Evolutionary conservation across 2,888 invertebrate genomes (phyloP), one percentile per base, ranked within the genome.

Genomic region (Junonia oenone): DNA sequence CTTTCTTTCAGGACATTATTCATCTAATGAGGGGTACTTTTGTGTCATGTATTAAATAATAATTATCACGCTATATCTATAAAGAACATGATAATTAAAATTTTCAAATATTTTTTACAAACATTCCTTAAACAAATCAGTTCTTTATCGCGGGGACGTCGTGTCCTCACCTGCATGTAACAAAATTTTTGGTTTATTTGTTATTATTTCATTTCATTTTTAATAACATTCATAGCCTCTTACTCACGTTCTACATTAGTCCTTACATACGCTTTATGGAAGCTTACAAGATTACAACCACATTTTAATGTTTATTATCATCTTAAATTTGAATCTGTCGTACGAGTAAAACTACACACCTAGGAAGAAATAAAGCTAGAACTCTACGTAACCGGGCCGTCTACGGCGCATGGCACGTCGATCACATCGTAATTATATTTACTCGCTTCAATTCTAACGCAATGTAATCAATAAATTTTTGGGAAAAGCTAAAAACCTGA

Each of bases 191-290:
- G 68, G 66, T 66, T 57, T 37, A 59, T 58, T 51, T 59, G 57
- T 61, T 59, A 58, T 55, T 51, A 22, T 33, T 33, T 33, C 62
- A 64, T 43, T 61, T 55, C 58, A 62, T 61, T 57, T 59, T 65
- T 58, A 68, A 67, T 59, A 69, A 67, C 62, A 58, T 63, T 69
- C 67, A 73, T 75, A 75, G 75, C 75, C 75, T 76, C 76, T 72
- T 65, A 59, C 66, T 71, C 69, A 72, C 55, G 63, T 55, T 62
- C 66, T 71, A 70, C 56, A 54, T 55, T 51, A 45, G 50, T 54
- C 33, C 40, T 43, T 49, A 26, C 6, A 37, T 38, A 50, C 31
- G 59, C 35, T 50, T 48, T 58, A 58, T 56, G 56, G 56, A 57
- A 56, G 56, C 50, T 56, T 43, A 59, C 37, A 47, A 33, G 29